Evolutionary conservation across 2,113 vertebrate species (phyloP).

Genomic region (Gymnorhina tibicen): DNA sequence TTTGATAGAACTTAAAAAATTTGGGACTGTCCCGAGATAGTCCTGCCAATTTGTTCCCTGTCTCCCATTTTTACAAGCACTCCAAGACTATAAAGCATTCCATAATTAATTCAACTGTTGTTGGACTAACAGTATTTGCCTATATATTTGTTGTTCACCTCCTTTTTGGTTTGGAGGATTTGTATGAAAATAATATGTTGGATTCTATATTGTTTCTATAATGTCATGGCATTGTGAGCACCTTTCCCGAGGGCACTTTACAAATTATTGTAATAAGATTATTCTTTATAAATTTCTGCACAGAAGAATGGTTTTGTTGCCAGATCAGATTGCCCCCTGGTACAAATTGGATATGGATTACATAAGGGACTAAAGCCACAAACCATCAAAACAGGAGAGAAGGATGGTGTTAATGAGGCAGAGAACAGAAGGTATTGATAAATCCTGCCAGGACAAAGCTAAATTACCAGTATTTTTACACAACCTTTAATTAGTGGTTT

Average conservation of each 20-base stretch:
- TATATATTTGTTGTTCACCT: background rate
- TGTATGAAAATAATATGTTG: background rate
- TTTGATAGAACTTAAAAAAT: background rate
- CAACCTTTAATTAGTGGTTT: background rate
- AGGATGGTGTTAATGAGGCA: background rate
- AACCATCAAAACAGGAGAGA: background rate
- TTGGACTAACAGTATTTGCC: background rate
- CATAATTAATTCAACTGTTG: background rate
- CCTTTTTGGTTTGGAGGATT: background rate
- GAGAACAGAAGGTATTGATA: background rate
- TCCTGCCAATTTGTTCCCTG: background rate
- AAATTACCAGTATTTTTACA: background rate
- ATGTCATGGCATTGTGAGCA: constrained; percentile 5
- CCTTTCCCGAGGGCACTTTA: constrained; percentile 46
- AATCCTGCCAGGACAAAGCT: background rate
- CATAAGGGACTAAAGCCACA: background rate
- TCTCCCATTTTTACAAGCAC: background rate
- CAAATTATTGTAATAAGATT: background rate
- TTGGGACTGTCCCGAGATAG: background rate
- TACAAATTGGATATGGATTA: background rate
- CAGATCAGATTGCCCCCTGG: background rate
- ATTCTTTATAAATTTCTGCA: background rate
- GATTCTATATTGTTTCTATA: constrained; percentile 19
- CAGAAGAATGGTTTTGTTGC: background rate
- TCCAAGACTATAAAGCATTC: background rate